Percentiles rank a stretch among this genome's conserved stretches.
phyloP scores from a whole-genome alignment of 2,888 invertebrate genomes.

The Amaurobius ferox region DNA sequence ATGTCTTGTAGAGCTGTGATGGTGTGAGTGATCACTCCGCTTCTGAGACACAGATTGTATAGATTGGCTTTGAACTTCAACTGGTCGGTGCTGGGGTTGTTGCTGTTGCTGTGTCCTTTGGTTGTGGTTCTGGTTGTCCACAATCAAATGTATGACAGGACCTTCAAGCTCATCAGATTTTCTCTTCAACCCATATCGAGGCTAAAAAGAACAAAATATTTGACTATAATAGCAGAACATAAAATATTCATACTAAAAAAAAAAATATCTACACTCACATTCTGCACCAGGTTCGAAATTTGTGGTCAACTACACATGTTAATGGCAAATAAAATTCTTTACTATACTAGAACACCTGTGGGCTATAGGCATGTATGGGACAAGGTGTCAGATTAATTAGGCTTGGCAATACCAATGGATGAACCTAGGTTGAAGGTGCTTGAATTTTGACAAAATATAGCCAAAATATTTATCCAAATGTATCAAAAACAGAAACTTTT shows the following conservation, averaged over 20 bases:
- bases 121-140: constrained; percentile 39
- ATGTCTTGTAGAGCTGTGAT: constrained; percentile 32
- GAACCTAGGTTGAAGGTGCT: no score
- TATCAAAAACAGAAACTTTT: no score
- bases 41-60: constrained; percentile 11
- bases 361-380: no score
- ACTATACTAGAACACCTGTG: no score
- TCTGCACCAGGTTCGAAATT: no score
- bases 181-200: constrained; percentile 77
- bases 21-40: constrained; percentile 30
- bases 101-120: constrained; percentile 37
- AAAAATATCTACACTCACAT: no score
- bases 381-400: no score
- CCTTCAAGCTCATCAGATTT: constrained; percentile 77
- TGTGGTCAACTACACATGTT: no score
- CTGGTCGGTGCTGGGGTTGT: not conserved
- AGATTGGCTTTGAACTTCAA: constrained; percentile 27
- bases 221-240: not conserved
- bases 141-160: constrained; percentile 69
- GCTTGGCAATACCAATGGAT: no score
- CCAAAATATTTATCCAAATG: no score
- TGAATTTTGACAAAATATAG: no score
- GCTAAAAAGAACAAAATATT: constrained; percentile 16
- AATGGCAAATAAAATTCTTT: no score
- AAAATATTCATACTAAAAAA: not conserved